A percentile compares a stretch with the other conserved stretches of the same genome.
Evolutionary conservation across 1,140 invertebrate species (phyloP).

Genomic region (Ylistrum balloti): DNA sequence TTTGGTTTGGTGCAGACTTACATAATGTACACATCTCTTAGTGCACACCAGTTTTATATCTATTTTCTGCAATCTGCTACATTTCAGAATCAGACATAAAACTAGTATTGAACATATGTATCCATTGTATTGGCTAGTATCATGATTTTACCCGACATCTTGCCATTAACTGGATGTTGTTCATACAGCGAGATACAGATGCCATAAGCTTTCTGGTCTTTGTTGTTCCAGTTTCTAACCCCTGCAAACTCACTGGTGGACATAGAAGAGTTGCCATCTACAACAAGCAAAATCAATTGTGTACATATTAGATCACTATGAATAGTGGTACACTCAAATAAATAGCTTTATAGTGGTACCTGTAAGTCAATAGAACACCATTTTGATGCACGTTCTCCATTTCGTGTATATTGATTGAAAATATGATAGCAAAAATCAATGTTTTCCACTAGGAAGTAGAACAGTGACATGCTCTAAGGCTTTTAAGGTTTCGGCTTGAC

Average conservation of each 20-base stretch:
- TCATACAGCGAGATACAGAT: constrained; percentile 82
- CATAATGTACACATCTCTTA: no score
- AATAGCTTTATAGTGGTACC: background rate
- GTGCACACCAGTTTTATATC: no score
- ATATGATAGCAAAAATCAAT: background rate
- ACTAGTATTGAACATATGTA: no score
- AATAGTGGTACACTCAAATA: background rate
- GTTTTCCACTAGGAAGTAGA: background rate
- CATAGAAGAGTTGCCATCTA: constrained; percentile 65
- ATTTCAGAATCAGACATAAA: no score
- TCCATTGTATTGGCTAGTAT: no score
- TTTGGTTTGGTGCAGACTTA: no score
- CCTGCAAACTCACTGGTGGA: constrained; percentile 71
- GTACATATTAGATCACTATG: background rate
- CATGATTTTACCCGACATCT: constrained; percentile 78
- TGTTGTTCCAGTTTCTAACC: constrained; percentile 75
- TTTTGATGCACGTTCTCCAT: background rate
- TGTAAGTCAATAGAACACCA: background rate
- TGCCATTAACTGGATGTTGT: constrained; percentile 80
- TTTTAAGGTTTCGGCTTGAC: no score
- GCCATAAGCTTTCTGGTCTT: constrained; percentile 81
- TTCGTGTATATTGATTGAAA: constrained; percentile 13
- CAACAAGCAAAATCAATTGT: constrained; percentile 52
- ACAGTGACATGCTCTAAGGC: background rate
- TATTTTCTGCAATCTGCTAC: no score